phyloP scores from a whole-genome alignment of 2,888 invertebrate species.

The Lasioglossum malachurum region DNA sequence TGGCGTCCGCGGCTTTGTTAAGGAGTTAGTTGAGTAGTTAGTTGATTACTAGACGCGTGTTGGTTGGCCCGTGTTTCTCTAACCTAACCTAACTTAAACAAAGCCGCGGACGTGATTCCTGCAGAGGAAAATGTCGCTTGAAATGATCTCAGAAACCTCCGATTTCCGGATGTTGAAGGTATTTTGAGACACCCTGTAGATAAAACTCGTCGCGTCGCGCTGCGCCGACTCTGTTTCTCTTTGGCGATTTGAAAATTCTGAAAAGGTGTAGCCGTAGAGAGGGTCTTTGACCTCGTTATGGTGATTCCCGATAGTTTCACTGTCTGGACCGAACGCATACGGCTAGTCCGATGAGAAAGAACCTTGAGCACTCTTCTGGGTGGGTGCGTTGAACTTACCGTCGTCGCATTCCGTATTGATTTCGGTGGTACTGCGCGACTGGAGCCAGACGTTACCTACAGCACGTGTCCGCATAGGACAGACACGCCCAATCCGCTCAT shows the following conservation, averaged over 20 bases:
- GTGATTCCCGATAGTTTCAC: slow-evolving; percentile 57
- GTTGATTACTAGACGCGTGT: no score
- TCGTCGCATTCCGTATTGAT: slow-evolving; percentile 81
- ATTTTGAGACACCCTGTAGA: background rate
- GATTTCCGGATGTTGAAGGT: no score
- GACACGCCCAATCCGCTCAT: slow-evolving; percentile 69
- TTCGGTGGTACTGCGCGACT: slow-evolving; percentile 75
- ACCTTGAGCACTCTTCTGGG: slow-evolving; percentile 65
- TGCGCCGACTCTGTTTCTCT: background rate
- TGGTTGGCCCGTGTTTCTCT: no score
- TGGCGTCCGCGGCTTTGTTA: no score
- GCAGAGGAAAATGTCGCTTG: no score
- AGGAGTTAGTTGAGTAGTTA: no score
- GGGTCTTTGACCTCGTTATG: slow-evolving; percentile 62
- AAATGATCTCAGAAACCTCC: no score
- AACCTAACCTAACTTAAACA: no score
- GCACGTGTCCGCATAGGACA: slow-evolving; percentile 71
- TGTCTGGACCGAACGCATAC: slow-evolving; percentile 60
- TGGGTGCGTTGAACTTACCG: slow-evolving; percentile 80
- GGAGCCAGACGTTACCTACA: slow-evolving; percentile 73
- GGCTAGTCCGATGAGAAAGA: slow-evolving; percentile 60
- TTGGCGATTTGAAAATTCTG: background rate
- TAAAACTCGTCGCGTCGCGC: background rate
- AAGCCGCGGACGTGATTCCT: no score
- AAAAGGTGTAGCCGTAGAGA: slow-evolving; percentile 1